Conservation (phyloP, 2,888 invertebrate genomes). For the Melikaiella ostensackeni region DNA sequence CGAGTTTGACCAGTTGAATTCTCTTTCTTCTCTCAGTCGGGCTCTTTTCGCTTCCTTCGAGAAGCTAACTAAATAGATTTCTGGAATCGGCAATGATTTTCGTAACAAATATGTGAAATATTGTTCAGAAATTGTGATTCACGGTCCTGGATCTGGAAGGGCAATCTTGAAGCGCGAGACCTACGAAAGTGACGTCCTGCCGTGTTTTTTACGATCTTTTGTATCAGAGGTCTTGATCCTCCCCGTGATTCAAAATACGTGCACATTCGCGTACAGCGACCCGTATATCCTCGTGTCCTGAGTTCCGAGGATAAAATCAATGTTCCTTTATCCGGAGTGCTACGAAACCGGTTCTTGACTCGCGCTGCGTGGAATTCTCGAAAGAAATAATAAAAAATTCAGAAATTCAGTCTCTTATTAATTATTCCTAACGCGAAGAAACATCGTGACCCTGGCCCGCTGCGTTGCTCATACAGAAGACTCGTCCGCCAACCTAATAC, state of each 20-base stretch:
- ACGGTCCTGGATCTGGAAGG: background rate
- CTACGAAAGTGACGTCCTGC: slow-evolving; percentile 25
- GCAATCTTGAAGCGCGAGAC: slow-evolving; percentile 1
- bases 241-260: slow-evolving; percentile 37
- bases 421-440: slow-evolving; percentile 39
- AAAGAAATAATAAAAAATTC: slow-evolving; percentile 40
- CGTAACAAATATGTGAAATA: background rate
- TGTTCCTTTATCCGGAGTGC: slow-evolving; percentile 38
- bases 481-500: slow-evolving; percentile 34
- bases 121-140: background rate
- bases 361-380: slow-evolving; percentile 34
- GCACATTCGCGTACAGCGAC: slow-evolving; percentile 36
- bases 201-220: slow-evolving; percentile 29
- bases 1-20: slow-evolving; percentile 48
- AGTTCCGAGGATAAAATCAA: slow-evolving; percentile 38
- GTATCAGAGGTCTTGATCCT: slow-evolving; percentile 36
- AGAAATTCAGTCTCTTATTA: slow-evolving; percentile 40
- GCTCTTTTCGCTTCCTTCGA: slow-evolving; percentile 30
- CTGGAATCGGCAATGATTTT: background rate
- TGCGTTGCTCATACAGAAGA: slow-evolving; percentile 31
- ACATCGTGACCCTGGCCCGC: slow-evolving; percentile 40
- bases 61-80: slow-evolving; percentile 31
- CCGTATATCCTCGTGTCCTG: slow-evolving; percentile 39
- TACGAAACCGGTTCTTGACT: slow-evolving; percentile 38
- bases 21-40: slow-evolving; percentile 19